phyloP scores from a whole-genome alignment of 64 coral and sea anemone species.

The Porites australiensis region DNA sequence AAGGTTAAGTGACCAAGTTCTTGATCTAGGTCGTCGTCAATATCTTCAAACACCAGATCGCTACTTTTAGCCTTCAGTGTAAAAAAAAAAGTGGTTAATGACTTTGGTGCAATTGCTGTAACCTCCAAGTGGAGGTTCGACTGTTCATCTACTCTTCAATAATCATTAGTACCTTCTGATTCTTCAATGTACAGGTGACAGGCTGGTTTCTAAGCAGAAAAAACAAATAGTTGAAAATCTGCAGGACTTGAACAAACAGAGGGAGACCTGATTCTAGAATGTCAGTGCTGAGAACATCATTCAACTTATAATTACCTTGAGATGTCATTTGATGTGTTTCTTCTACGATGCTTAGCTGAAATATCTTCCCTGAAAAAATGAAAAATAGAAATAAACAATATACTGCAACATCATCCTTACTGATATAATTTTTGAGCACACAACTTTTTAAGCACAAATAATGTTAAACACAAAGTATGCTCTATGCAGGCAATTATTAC shows the following conservation, averaged over 20 bases:
- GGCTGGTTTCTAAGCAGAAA: neutral
- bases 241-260: too few species aligned
- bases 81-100: neutral
- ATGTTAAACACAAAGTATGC: too few species aligned
- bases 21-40: slow-evolving; percentile 92
- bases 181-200: neutral
- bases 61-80: slow-evolving; percentile 36
- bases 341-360: neutral
- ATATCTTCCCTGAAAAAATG: neutral
- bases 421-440: too few species aligned
- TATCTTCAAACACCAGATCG: slow-evolving; percentile 95
- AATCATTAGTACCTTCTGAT: slow-evolving; percentile 10
- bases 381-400: neutral
- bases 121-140: too few species aligned
- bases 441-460: too few species aligned
- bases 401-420: neutral
- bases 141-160: too few species aligned
- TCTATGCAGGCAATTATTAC: too few species aligned
- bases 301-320: slow-evolving; percentile 4
- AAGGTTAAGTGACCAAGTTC: slow-evolving; percentile 77
- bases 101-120: neutral
- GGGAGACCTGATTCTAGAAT: too few species aligned
- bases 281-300: neutral
- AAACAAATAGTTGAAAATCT: neutral
- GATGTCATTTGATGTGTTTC: neutral